Conservation (phyloP, 2,113 vertebrate species). For the Caracal caracal region DNA sequence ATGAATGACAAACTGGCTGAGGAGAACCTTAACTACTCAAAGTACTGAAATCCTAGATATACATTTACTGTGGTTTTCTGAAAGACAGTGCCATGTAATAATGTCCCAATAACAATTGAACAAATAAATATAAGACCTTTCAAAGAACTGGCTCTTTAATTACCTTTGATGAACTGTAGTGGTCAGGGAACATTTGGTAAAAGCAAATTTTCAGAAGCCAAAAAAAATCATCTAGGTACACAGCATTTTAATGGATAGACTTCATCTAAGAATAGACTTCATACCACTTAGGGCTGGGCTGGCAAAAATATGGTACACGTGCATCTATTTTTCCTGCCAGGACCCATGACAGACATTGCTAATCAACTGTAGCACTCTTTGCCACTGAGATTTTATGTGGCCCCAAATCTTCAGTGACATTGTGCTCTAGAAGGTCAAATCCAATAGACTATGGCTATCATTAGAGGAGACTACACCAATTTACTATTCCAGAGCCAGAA, state of each 20-base stretch:
- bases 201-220: conserved; percentile 38
- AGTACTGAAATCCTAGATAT: neutral
- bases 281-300: neutral
- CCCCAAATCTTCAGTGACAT: neutral
- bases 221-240: conserved; percentile 15
- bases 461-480: neutral
- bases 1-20: conserved; percentile 5
- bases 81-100: neutral
- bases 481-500: neutral
- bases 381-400: neutral
- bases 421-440: conserved; percentile 20
- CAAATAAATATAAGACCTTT: neutral
- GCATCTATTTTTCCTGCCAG: neutral
- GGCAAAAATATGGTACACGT: neutral
- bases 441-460: neutral
- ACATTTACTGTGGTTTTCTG: neutral
- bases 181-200: neutral
- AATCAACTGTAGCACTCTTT: neutral
- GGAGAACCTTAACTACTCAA: conserved; percentile 23
- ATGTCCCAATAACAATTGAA: neutral
- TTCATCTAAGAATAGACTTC: neutral
- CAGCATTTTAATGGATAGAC: neutral
- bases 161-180: neutral
- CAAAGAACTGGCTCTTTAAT: neutral
- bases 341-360: neutral